phyloP scores from a whole-genome alignment of 2,797 vertebrate genomes.

The Sebastolobus alascanus region DNA sequence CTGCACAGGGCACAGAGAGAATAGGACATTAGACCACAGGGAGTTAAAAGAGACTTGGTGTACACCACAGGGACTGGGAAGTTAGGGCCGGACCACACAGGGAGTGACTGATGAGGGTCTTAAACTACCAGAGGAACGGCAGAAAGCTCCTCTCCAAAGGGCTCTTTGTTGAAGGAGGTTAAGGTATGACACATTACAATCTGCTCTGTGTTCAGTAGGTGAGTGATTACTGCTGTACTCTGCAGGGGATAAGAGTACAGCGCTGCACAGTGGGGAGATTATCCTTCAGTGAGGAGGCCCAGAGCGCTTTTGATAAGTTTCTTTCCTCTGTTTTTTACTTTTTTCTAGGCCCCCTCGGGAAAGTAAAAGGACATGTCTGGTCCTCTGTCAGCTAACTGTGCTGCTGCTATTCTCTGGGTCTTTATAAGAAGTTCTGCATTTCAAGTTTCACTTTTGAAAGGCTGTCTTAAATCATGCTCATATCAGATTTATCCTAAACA shows the following conservation, averaged over 20 bases:
- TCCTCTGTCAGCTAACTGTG: neutral
- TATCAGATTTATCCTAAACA: neutral
- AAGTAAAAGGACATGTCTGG: neutral
- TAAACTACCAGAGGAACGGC: neutral
- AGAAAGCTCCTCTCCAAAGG: conserved; percentile 8
- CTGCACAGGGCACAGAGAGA: conserved; percentile 19
- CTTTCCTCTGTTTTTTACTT: conserved; percentile 37
- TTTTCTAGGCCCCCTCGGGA: neutral
- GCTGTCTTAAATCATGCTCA: neutral
- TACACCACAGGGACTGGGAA: conserved; percentile 19
- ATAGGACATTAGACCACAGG: conserved; percentile 19
- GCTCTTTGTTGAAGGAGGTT: conserved; percentile 43
- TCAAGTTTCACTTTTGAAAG: neutral
- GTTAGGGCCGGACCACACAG: conserved; percentile 20
- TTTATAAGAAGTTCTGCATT: neutral
- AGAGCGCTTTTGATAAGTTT: conserved; percentile 27
- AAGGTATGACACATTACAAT: conserved; percentile 37
- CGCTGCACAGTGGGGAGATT: conserved; percentile 40
- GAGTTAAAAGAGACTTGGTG: conserved; percentile 27
- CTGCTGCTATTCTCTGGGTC: neutral
- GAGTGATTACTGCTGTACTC: conserved; percentile 45
- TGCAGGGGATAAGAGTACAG: conserved; percentile 31
- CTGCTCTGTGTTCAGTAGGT: conserved; percentile 22
- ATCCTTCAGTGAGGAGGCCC: conserved; percentile 35
- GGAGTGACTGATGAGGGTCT: conserved; percentile 52